Evolutionary conservation across 2,797 vertebrate species (phyloP).

Genomic region (Hydrocynus forskahlii): DNA sequence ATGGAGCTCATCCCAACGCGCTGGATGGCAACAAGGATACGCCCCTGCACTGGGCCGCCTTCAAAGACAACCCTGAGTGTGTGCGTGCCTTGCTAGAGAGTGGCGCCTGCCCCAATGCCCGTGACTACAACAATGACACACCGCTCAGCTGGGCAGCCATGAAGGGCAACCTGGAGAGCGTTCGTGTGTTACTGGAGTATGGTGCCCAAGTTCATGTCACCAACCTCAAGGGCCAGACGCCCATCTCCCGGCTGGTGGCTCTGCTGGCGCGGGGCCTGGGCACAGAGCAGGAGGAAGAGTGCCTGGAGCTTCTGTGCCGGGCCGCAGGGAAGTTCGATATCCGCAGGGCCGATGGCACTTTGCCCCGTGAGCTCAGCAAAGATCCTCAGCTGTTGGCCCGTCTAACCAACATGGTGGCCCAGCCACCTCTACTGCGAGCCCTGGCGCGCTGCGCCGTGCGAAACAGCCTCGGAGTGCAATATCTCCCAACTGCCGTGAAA

Average conservation of each 20-base stretch:
- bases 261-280: conserved; percentile 90
- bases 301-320: conserved; percentile 89
- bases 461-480: conserved; percentile 86
- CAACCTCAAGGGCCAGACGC: conserved; percentile 94
- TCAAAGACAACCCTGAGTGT: conserved; percentile 94
- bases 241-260: conserved; percentile 89
- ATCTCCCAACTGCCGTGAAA: conserved; percentile 88
- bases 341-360: conserved; percentile 82
- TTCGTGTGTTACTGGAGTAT: conserved; percentile 90
- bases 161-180: conserved; percentile 96
- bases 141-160: conserved; percentile 97
- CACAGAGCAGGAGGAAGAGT: conserved; percentile 91
- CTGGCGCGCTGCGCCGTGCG: conserved; percentile 88
- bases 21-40: conserved; percentile 96
- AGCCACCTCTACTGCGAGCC: conserved; percentile 84
- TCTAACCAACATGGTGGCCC: conserved; percentile 85
- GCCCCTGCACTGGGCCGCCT: conserved; percentile 96
- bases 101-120: conserved; percentile 86
- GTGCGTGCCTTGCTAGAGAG: conserved; percentile 89
- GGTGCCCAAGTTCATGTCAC: conserved; percentile 90
- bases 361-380: conserved; percentile 89
- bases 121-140: conserved; percentile 94
- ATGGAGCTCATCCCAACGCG: conserved; percentile 89
- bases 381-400: conserved; percentile 89
- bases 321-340: conserved; percentile 88